phyloP scores from a whole-genome alignment of 2,888 invertebrate genomes.

The Frankliniella fusca region DNA sequence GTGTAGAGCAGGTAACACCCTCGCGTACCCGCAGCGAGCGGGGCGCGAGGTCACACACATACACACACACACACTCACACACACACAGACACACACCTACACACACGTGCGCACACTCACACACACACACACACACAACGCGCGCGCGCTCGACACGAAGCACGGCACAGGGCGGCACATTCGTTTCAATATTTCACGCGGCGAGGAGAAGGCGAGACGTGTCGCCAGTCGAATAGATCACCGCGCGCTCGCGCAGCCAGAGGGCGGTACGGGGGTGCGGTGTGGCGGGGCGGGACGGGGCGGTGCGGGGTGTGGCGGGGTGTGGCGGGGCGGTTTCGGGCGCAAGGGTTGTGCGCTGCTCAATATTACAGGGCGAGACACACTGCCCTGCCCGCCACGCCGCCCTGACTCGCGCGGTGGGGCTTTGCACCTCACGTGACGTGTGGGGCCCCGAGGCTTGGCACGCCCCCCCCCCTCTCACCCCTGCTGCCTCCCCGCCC shows the following conservation, averaged over 20 bases:
- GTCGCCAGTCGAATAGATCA: not conserved
- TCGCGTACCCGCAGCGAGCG: not conserved
- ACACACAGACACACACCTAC: not conserved
- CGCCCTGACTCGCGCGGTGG: not conserved
- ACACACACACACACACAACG: no score
- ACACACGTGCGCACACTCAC: not conserved
- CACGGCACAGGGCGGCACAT: not conserved
- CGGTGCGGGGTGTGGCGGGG: no score
- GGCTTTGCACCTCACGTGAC: not conserved
- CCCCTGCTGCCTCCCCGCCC: no score
- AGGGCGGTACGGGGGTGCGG: not conserved
- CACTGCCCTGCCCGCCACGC: not conserved
- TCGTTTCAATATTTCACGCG: conserved; percentile 20
- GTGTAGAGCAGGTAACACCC: no score
- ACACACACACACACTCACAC: not conserved
- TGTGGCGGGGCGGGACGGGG: not conserved
- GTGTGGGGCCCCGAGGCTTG: not conserved
- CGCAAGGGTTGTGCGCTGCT: not conserved
- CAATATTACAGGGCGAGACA: not conserved
- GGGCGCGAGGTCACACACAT: not conserved
- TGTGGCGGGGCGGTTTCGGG: not conserved
- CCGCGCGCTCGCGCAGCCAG: not conserved
- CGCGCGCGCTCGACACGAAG: no score
- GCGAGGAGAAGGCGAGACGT: not conserved
- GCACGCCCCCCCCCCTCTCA: not conserved